Evolutionary conservation across 2,888 invertebrate genomes (phyloP).

Genomic region (Diabrotica balteata): DNA sequence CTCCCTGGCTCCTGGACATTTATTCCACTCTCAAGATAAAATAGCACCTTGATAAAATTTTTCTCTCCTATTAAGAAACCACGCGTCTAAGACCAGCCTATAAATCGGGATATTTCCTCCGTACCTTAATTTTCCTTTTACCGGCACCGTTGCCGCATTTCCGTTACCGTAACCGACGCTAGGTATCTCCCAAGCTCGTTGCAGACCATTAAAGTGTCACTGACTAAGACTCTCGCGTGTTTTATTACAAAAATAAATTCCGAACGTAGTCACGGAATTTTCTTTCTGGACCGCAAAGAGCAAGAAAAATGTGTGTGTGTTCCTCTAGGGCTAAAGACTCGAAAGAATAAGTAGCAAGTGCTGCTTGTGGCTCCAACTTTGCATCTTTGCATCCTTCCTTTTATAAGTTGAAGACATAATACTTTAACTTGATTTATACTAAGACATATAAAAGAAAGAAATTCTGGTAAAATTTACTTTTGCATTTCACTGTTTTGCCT

Average conservation of each 20-base stretch:
- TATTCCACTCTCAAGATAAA: no score
- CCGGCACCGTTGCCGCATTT: constrained; percentile 26
- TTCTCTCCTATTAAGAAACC: constrained; percentile 19
- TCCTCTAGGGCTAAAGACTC: constrained; percentile 7
- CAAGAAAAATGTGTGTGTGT: constrained; percentile 11
- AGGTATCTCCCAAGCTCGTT: constrained; percentile 33
- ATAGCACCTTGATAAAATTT: neutral
- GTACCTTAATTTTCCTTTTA: constrained; percentile 22
- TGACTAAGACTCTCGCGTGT: constrained; percentile 49
- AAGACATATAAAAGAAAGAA: no score
- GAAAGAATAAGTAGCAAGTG: constrained; percentile 13
- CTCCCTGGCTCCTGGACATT: no score
- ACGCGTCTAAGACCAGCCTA: constrained; percentile 3
- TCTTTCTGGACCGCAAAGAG: constrained; percentile 26
- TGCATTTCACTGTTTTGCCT: no score
- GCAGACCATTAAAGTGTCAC: constrained; percentile 51
- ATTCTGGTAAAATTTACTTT: no score
- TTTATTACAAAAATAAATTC: constrained; percentile 54
- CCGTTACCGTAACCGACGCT: constrained; percentile 33
- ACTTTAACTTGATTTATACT: no score
- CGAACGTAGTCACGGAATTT: constrained; percentile 40
- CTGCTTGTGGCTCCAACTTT: constrained; percentile 1
- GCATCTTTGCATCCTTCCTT: neutral
- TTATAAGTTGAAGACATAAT: no score
- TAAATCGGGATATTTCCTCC: constrained; percentile 19